Base-by-base conservation (phyloP, 2,888 invertebrate genomes). In the Deilephila porcellus region DNA sequence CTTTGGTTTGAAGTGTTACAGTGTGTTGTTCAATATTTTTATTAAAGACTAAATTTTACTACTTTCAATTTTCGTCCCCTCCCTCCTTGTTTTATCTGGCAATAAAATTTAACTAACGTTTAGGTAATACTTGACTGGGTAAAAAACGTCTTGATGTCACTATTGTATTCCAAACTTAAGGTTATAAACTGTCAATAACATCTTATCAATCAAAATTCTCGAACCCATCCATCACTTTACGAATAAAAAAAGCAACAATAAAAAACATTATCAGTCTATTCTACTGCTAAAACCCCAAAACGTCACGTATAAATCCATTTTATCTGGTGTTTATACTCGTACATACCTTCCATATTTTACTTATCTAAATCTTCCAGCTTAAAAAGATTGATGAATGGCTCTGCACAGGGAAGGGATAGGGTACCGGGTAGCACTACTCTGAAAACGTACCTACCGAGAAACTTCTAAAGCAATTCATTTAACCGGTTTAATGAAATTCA, bases 211-310 rank as follows among this genome's bases (percentile, higher is more conserved):
- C 45, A 14, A 11, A 45, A 11, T 45, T 14, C 45, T 11, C 11
- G 45, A 14, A 0, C 11, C 45, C 11, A 45, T 14, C 45, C 45
- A 45, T 45, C 45, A 45, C 45, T 11, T 45, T 14, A 45, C 45
- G 14, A 11, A 11, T n/a, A n/a, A n/a, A 56, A 56, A 56, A n/a
- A n/a, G n/a, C n/a, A 56, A 56, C n/a, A 56, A 56, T 4, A 56
- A 56, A 45, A 14, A 45, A 45, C 45, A 45, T 45, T 6, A 56
- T 56, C n/a, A n/a, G 83, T 80, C 56, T 5, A 8, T 52, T 52
- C 17, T 52, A 52, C 25, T 17, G 4, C 19, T 1, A 6, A 56
- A 56, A 56, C 56, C 56, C 56, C n/a, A 14, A 56, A 56, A 56
- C n/a, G 56, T 56, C 56, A 19, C 56, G n/a, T n/a, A 56, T 56